Evolutionary conservation across 2,888 invertebrate species (phyloP).

Genomic region (Argyresthia goedartella): DNA sequence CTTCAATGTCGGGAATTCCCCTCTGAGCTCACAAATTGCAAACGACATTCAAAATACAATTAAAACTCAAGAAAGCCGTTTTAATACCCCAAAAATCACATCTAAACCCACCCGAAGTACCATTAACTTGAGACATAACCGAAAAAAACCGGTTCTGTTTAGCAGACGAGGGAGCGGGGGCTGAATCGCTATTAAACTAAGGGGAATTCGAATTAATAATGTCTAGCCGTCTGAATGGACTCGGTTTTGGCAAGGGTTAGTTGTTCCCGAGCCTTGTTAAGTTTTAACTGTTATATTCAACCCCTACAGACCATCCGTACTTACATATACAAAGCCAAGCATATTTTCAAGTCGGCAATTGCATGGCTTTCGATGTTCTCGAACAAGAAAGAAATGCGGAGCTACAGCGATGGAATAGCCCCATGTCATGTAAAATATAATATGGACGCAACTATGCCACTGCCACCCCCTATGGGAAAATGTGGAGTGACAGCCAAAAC

Average conservation of each 20-base stretch:
- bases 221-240: background rate
- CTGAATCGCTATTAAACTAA: background rate
- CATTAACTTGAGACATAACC: background rate
- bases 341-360: too few species aligned
- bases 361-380: too few species aligned
- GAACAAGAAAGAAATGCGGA: too few species aligned
- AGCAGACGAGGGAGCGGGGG: slow-evolving; percentile 1
- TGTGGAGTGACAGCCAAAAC: too few species aligned
- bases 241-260: background rate
- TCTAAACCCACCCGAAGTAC: background rate
- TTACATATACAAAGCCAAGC: too few species aligned
- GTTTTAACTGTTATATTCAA: background rate
- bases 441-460: too few species aligned
- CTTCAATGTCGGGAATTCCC: slow-evolving; percentile 5
- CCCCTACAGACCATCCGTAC: too few species aligned
- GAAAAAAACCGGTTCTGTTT: background rate
- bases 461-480: too few species aligned
- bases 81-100: background rate
- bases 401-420: too few species aligned
- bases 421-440: too few species aligned
- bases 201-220: background rate
- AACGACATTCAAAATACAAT: background rate
- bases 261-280: background rate
- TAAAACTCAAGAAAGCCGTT: background rate
- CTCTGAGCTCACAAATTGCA: background rate